phyloP scores from a whole-genome alignment of 2,797 vertebrate species.

The Rachycentron canadum region DNA sequence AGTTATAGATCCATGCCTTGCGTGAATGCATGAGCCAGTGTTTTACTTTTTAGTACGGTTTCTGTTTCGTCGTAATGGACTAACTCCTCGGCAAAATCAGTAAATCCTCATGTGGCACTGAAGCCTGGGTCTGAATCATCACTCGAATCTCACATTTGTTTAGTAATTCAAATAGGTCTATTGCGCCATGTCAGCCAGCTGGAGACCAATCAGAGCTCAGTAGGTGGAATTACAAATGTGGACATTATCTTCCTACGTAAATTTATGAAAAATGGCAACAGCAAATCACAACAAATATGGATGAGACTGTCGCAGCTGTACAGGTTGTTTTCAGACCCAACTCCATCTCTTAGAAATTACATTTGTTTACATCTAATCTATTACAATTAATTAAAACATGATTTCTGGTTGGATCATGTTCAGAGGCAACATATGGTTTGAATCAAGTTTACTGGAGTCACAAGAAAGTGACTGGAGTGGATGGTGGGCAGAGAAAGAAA shows the following conservation, averaged over 20 bases:
- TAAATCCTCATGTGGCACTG: background rate
- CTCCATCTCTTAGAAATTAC: no score
- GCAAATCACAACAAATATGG: background rate
- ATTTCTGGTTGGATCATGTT: no score
- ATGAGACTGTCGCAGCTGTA: background rate
- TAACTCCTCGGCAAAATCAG: no score
- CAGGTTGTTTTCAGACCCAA: background rate
- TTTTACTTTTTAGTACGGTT: background rate
- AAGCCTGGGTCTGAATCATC: background rate
- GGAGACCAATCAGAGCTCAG: background rate
- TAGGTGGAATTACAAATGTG: background rate
- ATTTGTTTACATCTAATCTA: no score
- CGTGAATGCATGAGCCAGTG: no score
- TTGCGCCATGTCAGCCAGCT: background rate
- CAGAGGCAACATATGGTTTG: no score
- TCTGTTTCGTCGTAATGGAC: background rate
- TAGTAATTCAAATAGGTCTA: background rate
- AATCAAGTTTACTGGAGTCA: no score
- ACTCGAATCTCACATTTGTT: background rate
- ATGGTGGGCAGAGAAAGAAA: no score
- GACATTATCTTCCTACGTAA: background rate
- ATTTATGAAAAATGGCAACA: background rate
- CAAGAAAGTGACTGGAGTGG: no score
- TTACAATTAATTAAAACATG: no score
- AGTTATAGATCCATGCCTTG: background rate